These are phyloP conservation scores for Ophion ventricosus DNA, from an alignment of 2,888 invertebrate genomes.

Conservation along the genomic window DNA sequence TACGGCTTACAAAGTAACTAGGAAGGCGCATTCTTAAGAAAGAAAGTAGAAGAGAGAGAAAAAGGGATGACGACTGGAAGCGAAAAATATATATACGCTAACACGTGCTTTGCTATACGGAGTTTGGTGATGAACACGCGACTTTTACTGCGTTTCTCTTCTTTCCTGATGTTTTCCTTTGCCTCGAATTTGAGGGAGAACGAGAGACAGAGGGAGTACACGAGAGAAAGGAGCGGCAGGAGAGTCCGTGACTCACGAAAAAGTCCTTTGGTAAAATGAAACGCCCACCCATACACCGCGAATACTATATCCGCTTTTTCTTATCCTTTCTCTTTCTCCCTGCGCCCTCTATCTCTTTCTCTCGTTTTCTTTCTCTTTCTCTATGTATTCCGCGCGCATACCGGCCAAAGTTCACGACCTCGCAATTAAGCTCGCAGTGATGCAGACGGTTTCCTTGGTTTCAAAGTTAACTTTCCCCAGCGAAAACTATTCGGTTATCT, in stretches of 20 bases:
- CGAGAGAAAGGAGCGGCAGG: conserved; percentile 28
- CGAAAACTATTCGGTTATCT: conserved; percentile 60
- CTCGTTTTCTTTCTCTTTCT: conserved; percentile 43
- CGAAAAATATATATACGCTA: conserved; percentile 45
- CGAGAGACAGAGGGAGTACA: not conserved
- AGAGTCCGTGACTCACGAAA: conserved; percentile 57
- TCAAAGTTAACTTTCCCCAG: conserved; percentile 60
- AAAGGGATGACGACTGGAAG: conserved; percentile 10
- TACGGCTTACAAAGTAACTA: conserved; percentile 32
- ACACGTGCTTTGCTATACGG: conserved; percentile 20
- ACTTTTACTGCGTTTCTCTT: conserved; percentile 28
- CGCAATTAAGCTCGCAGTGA: conserved; percentile 69
- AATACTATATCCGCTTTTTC: conserved; percentile 25
- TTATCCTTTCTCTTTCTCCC: conserved; percentile 24
- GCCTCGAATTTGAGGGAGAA: conserved; percentile 16
- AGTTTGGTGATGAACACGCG: conserved; percentile 26
- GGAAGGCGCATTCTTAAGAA: conserved; percentile 16
- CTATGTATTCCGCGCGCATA: conserved; percentile 63
- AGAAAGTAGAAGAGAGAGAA: conserved; percentile 11
- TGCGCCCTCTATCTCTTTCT: conserved; percentile 7
- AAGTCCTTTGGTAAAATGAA: conserved; percentile 63
- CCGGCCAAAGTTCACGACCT: conserved; percentile 68
- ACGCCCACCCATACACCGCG: conserved; percentile 32
- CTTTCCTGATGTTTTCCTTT: conserved; percentile 30
- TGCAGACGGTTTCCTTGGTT: conserved; percentile 63